Conservation (phyloP, 2,888 invertebrate genomes). For the Pseudanteris insignis region DNA sequence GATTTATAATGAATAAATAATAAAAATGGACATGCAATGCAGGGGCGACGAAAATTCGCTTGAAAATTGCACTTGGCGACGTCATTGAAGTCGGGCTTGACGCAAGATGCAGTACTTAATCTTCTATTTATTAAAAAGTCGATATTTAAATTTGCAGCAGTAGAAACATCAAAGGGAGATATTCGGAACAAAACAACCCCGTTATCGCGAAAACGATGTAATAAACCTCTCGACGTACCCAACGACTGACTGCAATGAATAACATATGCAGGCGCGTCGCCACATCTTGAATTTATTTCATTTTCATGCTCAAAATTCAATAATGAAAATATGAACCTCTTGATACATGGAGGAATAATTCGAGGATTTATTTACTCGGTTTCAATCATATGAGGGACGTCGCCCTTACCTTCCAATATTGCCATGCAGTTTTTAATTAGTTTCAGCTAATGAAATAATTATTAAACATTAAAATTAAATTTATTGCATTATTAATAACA, state of each 20-base stretch:
- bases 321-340: conserved; percentile 26
- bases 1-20: too few relatives aligned
- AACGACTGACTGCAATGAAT: conserved; percentile 45
- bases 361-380: conserved; percentile 9
- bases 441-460: too few relatives aligned
- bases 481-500: too few relatives aligned
- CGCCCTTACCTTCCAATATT: too few relatives aligned
- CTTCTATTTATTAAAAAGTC: conserved; percentile 57
- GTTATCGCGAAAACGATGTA: conserved; percentile 53
- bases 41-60: neutral
- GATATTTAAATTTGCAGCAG: conserved; percentile 48
- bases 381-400: too few relatives aligned
- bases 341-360: conserved; percentile 12
- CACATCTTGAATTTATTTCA: conserved; percentile 26
- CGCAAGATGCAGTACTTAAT: conserved; percentile 48
- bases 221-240: conserved; percentile 47
- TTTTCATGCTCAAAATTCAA: conserved; percentile 24
- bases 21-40: too few relatives aligned
- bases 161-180: conserved; percentile 53
- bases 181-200: conserved; percentile 46
- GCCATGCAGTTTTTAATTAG: too few relatives aligned
- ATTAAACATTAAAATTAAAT: too few relatives aligned
- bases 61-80: too few relatives aligned
- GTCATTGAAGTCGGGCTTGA: conserved; percentile 16
- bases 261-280: conserved; percentile 30